Evolutionary conservation across 2,797 vertebrate species (phyloP).

Genomic region (Peromyscus aztecus): DNA sequence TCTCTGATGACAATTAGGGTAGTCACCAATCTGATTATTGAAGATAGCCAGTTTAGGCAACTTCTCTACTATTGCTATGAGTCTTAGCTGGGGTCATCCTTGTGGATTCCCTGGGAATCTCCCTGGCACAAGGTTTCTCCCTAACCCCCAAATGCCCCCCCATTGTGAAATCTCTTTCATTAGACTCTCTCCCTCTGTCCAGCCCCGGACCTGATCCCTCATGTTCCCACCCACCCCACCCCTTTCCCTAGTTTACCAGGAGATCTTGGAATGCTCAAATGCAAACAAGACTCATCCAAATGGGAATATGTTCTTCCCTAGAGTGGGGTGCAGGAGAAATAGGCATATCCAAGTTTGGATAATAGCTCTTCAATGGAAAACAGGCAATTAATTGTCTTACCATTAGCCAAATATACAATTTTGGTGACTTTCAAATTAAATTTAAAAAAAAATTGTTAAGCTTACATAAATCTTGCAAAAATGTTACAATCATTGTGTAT

Average conservation of each 20-base stretch:
- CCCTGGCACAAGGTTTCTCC: accelerated
- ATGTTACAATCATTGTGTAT: not conserved
- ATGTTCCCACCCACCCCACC: accelerated
- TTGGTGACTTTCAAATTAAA: not conserved
- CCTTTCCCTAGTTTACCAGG: not conserved
- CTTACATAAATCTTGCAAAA: not conserved
- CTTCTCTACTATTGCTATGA: not conserved
- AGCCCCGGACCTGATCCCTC: accelerated
- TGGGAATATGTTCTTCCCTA: not conserved
- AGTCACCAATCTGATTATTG: not conserved
- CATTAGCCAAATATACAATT: too few relatives aligned
- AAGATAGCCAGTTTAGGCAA: not conserved
- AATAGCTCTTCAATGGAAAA: not conserved
- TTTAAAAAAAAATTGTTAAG: not conserved
- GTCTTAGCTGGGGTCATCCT: not conserved
- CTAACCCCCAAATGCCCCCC: not conserved
- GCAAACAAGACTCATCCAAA: not conserved
- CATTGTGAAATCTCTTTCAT: not conserved
- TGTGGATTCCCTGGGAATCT: not conserved
- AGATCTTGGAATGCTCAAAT: not conserved
- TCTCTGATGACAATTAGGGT: not conserved
- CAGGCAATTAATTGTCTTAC: not conserved
- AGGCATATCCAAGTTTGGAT: not conserved
- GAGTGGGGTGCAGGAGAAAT: not conserved
- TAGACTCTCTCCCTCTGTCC: not conserved